Base-by-base conservation (phyloP, 2,113 vertebrate genomes). In the Malurus cyaneus region DNA sequence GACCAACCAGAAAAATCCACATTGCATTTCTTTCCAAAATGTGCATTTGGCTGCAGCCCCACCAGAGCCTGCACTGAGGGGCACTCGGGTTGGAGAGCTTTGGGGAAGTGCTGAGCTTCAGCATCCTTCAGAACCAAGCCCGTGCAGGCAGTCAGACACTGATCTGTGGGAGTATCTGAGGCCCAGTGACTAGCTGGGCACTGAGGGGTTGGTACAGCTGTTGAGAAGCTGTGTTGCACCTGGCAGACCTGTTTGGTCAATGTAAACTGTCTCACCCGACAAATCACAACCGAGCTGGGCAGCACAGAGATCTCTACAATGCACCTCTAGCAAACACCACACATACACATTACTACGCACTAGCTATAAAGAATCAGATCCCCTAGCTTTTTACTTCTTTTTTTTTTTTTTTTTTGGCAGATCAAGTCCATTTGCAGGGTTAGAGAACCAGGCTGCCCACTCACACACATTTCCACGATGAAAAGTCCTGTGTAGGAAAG, bases 41-140 rank as follows among this genome's bases (percentile, higher is more conserved):
- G 29, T 56, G 66, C 82, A 16, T 76, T 94, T 67, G 62, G 87
- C 89, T 88, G 88, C 92, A 91, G 93, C 81, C 81, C 34, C 49
- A 6, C n/a, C 1, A 2, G 73, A 79, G 56, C 76, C 72, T 80
- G 70, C 62, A 34, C 74, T 8, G 5, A 26, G 84, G 53, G 36
- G 29, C 70, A 32, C 60, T 70, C 2, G 0, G 31, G 42, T 41
- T 12, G 57, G 60, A 81, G 87, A 59, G 67, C 74, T 81, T 62
- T 54, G 31, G 61, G 59, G 89, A 74, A 34, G 60, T 16, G 36
- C 86, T 84, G 80, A 80, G 80, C 73, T 73, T 72, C 34, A 8
- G 29, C 81, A 54, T 80, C 53, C 31, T 77, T 25, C 17, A 3
- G 10, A 79, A 50, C 74, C 59, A 32, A 92, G 85, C 49, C 87